Evolutionary conservation across 2,888 invertebrate species (phyloP).

Genomic region (Dryocosmus kuriphilus): DNA sequence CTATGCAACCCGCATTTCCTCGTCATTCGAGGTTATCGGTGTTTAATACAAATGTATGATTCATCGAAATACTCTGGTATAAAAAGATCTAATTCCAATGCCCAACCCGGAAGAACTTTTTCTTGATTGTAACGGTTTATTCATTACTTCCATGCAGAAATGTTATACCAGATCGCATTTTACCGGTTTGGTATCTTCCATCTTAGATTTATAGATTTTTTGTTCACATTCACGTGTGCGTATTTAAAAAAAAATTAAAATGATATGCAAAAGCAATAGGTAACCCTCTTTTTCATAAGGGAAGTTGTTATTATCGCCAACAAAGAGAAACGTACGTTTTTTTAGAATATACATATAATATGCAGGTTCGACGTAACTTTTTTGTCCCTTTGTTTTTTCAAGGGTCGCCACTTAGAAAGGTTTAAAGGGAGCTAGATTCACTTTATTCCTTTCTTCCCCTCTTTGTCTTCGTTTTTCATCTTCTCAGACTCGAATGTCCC

Average conservation of each 20-base stretch:
- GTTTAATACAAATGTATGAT: not conserved
- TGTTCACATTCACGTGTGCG: no score
- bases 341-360: not conserved
- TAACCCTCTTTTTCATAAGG: not conserved
- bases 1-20: not conserved
- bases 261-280: no score
- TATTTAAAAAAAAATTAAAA: no score
- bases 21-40: conserved; percentile 3
- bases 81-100: not conserved
- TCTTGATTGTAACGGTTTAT: not conserved
- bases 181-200: no score
- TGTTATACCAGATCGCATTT: no score
- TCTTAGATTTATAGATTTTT: no score
- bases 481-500: not conserved
- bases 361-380: not conserved
- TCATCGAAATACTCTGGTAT: not conserved
- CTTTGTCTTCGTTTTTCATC: not conserved
- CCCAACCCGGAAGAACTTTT: not conserved
- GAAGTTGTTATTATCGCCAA: not conserved
- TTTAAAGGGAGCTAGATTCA: not conserved
- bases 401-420: not conserved
- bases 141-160: not conserved
- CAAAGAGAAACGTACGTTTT: not conserved
- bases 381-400: not conserved
- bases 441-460: not conserved